These are phyloP conservation scores for Heliconius ethilla DNA, from an alignment of 2,888 invertebrate species.

Conservation along the genomic window DNA sequence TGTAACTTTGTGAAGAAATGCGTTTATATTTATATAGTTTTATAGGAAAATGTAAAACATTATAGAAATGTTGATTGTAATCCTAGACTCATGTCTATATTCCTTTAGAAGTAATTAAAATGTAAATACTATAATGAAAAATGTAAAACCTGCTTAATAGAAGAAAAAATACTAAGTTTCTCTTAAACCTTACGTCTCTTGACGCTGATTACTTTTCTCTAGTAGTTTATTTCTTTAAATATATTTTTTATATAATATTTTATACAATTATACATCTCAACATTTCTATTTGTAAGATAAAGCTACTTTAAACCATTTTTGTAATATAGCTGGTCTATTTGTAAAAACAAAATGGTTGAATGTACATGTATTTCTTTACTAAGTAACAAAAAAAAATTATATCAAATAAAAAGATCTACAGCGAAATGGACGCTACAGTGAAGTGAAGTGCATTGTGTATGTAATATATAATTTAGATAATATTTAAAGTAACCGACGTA, in stretches of 20 bases:
- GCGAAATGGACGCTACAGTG: constrained; percentile 35
- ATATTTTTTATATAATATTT: neutral
- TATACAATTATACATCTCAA: neutral
- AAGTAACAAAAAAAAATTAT: neutral
- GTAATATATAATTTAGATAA: constrained; percentile 32
- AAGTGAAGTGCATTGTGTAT: constrained; percentile 35
- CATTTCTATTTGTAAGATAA: neutral
- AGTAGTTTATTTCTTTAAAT: neutral
- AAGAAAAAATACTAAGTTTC: too few relatives aligned
- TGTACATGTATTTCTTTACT: constrained; percentile 19
- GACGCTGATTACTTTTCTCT: neutral
- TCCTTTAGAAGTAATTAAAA: neutral
- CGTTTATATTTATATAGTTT: neutral
- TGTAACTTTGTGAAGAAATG: constrained; percentile 20
- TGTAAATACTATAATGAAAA: neutral
- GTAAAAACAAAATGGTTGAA: neutral
- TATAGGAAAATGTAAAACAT: too few relatives aligned
- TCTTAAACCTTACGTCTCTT: too few relatives aligned
- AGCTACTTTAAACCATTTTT: neutral
- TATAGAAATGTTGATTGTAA: neutral
- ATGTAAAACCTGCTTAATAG: neutral
- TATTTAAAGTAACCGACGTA: constrained; percentile 21
- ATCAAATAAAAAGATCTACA: neutral
- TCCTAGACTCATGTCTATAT: neutral
- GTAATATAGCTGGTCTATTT: constrained; percentile 12